Conservation (phyloP, 1,140 invertebrate genomes). For the Ips typographus region DNA sequence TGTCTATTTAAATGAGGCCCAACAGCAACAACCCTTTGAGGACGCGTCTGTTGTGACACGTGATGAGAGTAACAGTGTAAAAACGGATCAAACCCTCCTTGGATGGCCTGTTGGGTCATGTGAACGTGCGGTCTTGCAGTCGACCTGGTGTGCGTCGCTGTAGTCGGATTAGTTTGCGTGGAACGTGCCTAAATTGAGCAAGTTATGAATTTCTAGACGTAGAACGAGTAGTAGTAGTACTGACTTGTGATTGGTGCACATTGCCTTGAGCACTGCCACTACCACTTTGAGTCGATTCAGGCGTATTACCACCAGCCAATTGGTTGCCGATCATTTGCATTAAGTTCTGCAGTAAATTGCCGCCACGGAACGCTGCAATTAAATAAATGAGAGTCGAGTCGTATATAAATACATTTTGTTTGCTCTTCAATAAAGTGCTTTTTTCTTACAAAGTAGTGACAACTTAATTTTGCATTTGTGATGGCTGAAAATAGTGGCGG, state of each 20-base stretch:
- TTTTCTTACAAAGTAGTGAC: too few species aligned
- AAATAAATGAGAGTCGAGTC: too few species aligned
- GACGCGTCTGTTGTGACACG: constrained; percentile 42
- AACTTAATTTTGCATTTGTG: too few species aligned
- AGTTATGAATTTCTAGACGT: neutral
- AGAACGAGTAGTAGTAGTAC: neutral
- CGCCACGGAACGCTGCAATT: constrained; percentile 45
- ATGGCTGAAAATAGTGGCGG: too few species aligned
- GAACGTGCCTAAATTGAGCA: constrained; percentile 56
- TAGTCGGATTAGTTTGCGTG: constrained; percentile 66
- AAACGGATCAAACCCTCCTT: constrained; percentile 66
- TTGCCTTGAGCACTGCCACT: constrained; percentile 10
- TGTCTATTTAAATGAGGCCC: constrained; percentile 3
- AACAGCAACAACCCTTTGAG: constrained; percentile 22
- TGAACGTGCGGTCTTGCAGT: constrained; percentile 65
- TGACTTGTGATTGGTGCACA: constrained; percentile 13
- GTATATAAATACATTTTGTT: too few species aligned
- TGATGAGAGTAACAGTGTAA: constrained; percentile 71
- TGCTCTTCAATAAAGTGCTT: too few species aligned
- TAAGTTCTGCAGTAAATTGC: constrained; percentile 56
- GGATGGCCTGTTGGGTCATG: constrained; percentile 50
- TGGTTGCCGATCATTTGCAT: constrained; percentile 56
- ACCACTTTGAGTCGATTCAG: constrained; percentile 24
- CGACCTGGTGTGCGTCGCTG: constrained; percentile 66
- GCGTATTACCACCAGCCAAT: constrained; percentile 15